Evolutionary conservation across 1,140 invertebrate species (phyloP).

Genomic region (Zophobas morio): DNA sequence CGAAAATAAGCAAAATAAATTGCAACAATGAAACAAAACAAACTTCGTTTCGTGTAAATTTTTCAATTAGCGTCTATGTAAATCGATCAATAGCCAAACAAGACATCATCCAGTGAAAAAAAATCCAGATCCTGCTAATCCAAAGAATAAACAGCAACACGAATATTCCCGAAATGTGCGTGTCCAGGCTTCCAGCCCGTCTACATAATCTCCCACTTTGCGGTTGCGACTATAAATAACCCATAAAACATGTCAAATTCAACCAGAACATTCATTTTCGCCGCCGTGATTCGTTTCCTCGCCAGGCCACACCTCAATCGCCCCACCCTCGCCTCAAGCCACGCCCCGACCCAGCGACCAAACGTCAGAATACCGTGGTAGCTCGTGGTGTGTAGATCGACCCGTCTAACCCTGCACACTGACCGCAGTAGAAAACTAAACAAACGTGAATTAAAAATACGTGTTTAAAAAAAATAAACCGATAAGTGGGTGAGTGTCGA

Average conservation of each 20-base stretch:
- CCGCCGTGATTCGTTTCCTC: slow-evolving; percentile 54
- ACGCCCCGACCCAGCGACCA: slow-evolving; percentile 59
- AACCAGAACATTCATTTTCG: slow-evolving; percentile 52
- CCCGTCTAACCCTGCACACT: not conserved
- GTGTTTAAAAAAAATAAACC: too few relatives aligned
- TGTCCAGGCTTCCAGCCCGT: slow-evolving; percentile 38
- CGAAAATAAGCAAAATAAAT: too few relatives aligned
- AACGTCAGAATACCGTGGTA: slow-evolving; percentile 63
- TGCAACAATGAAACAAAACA: not conserved
- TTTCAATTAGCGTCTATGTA: not conserved
- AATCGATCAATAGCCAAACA: slow-evolving; percentile 54
- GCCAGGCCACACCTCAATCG: slow-evolving; percentile 34
- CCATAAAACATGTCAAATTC: slow-evolving; percentile 58
- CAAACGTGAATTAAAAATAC: too few relatives aligned
- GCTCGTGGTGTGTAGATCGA: slow-evolving; percentile 62
- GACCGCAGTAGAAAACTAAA: not conserved
- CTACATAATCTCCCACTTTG: slow-evolving; percentile 54
- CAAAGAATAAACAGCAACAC: slow-evolving; percentile 56
- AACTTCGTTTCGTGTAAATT: not conserved
- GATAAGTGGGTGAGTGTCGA: slow-evolving; percentile 20
- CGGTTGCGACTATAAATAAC: slow-evolving; percentile 60
- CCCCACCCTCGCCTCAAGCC: slow-evolving; percentile 52
- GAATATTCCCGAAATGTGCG: slow-evolving; percentile 50
- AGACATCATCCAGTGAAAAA: slow-evolving; percentile 55
- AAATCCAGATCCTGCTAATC: slow-evolving; percentile 43